Evolutionary conservation across 1,140 invertebrate species (phyloP).

Genomic region (Procambarus clarkii): DNA sequence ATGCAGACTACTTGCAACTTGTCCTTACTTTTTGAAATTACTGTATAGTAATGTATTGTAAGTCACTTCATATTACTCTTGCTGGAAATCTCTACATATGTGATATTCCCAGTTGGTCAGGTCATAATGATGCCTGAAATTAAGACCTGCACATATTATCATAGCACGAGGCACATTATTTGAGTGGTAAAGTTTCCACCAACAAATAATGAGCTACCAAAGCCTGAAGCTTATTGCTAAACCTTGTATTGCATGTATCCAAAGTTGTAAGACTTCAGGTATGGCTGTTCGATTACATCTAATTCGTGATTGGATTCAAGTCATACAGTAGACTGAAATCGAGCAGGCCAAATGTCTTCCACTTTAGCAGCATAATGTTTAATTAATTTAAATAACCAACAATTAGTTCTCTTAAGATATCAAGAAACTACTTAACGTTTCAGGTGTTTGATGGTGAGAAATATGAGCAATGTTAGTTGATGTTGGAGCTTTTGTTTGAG

Average conservation of each 20-base stretch:
- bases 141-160: not conserved
- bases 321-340: not conserved
- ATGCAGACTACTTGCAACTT: not conserved
- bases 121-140: not conserved
- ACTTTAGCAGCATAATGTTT: conserved; percentile 7
- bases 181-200: not conserved
- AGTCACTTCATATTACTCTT: no score
- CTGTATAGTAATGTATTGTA: not conserved
- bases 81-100: not conserved
- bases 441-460: not conserved
- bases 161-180: not conserved
- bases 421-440: not conserved
- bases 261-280: not conserved
- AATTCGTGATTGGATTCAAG: not conserved
- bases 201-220: not conserved
- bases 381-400: not conserved
- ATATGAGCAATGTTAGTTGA: not conserved
- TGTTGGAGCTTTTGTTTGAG: not conserved
- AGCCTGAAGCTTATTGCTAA: not conserved
- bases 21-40: not conserved
- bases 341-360: conserved; percentile 15
- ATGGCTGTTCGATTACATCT: not conserved
- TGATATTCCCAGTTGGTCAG: not conserved
- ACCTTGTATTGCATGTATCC: not conserved
- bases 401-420: not conserved